Conservation (phyloP, 1,140 invertebrate species). For the Psilanteris sp. region DNA sequence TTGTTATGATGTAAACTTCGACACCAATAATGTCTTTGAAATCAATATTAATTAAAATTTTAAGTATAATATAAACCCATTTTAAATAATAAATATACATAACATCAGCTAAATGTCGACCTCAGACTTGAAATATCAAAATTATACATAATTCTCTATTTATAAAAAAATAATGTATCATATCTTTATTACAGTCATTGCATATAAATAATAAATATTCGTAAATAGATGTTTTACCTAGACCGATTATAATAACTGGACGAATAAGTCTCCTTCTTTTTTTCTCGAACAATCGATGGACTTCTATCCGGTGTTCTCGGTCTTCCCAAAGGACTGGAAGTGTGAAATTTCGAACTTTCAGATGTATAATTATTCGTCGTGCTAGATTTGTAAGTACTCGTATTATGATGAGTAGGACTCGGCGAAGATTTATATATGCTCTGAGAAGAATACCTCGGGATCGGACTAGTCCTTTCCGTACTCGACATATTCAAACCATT, state of each 20-base stretch:
- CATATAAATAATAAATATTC: too few relatives aligned
- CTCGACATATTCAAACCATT: conserved; percentile 72
- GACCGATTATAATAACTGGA: conserved; percentile 68
- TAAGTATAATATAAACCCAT: too few relatives aligned
- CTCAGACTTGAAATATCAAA: too few relatives aligned
- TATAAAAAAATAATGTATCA: too few relatives aligned
- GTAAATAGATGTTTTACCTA: conserved; percentile 37
- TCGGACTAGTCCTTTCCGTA: conserved; percentile 63
- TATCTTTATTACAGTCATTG: too few relatives aligned
- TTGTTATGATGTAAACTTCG: too few relatives aligned
- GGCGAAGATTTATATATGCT: conserved; percentile 70
- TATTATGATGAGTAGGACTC: conserved; percentile 69
- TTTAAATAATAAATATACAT: too few relatives aligned
- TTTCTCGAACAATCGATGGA: conserved; percentile 74
- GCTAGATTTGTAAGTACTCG: conserved; percentile 65
- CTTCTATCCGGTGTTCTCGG: conserved; percentile 70
- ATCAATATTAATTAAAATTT: too few relatives aligned
- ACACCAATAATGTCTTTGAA: too few relatives aligned
- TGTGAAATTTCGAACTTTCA: conserved; percentile 67
- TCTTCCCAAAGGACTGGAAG: conserved; percentile 63
- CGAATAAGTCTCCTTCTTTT: conserved; percentile 72
- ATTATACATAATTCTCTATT: too few relatives aligned
- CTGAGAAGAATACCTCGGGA: conserved; percentile 68
- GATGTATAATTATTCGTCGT: conserved; percentile 67
- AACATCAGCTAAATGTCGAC: too few relatives aligned